phyloP scores from a whole-genome alignment of 2,113 vertebrate species.

The Leptosomus discolor region DNA sequence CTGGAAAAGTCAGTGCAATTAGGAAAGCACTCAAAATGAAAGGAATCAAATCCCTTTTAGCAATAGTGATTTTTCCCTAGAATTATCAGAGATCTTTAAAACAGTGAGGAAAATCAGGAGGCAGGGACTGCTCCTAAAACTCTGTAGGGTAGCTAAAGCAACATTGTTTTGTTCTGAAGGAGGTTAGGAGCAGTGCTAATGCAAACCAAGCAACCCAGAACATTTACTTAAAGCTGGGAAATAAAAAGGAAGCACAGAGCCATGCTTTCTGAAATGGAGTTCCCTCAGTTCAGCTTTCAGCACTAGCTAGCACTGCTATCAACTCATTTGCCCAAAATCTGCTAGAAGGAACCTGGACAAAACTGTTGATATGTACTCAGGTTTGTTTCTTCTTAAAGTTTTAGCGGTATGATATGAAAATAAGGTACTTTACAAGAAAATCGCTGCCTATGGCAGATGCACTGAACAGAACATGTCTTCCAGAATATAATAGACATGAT shows the following conservation, averaged over 20 bases:
- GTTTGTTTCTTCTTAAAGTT: background rate
- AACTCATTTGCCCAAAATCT: background rate
- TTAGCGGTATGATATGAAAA: background rate
- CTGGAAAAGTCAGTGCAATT: background rate
- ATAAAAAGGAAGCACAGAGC: background rate
- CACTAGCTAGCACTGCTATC: background rate
- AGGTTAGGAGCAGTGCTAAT: background rate
- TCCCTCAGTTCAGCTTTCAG: background rate
- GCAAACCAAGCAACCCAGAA: background rate
- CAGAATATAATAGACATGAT: background rate
- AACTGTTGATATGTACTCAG: background rate
- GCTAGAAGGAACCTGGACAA: background rate
- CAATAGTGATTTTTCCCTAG: background rate
- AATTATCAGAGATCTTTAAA: background rate
- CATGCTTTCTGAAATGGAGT: background rate
- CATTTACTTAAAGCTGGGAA: background rate
- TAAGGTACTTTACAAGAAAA: background rate
- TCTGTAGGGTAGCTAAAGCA: background rate
- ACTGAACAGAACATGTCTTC: background rate
- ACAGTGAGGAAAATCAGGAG: background rate
- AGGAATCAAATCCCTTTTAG: background rate
- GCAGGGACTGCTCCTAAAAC: background rate
- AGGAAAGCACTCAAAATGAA: background rate
- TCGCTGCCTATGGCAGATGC: background rate
- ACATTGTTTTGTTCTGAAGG: background rate